Base-by-base conservation (phyloP, 35 echinoderm and acorn worm genomes). In the Hemicentrotus pulcherrimus region DNA sequence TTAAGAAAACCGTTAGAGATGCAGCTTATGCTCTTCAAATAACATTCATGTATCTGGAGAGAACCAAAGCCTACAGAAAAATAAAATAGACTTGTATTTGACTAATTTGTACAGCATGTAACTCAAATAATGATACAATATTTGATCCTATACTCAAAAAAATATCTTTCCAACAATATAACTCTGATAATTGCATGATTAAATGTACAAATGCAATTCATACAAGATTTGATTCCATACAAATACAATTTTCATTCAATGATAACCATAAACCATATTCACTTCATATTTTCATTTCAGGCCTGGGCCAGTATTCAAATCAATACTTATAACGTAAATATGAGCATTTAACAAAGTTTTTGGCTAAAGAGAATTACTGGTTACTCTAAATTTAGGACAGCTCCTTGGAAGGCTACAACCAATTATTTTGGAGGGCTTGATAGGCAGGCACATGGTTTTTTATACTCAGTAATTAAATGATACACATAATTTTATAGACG, bases 131-230 rank as follows among this genome's bases (percentile, higher is more conserved):
- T 78, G 65, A 78, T 78, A 78, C 65, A 78, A 78, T 78, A 78
- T 78, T 78, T 78, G 19, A 28, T 78, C 28, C 65, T 78, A 78
- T 78, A 78, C 24, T 78, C 65, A 78, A 78, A 78, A 58, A 78
- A 78, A 78, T 78, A 78, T 78, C 65, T 78, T 78, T 78, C 35
- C 65, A 78, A 78, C 22, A 78, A 78, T 78, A 78, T 78, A 78
- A 28, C 65, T 78, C 65, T 78, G 65, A 78, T 78, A 78, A 78
- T n/a, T 78, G 65, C 65, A 78, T 78, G 65, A 78, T 78, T n/a
- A 78, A 78, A 78, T 78, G 65, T 78, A 78, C 65, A 78, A 78
- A 78, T 78, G 65, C 65, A 78, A 78, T 78, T 78, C 65, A 78
- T 78, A 78, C 65, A 78, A 78, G 28, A 55, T 55, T 55, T 2